Conservation (phyloP, 2,797 vertebrate species). For the Enteromius paludinosus region DNA sequence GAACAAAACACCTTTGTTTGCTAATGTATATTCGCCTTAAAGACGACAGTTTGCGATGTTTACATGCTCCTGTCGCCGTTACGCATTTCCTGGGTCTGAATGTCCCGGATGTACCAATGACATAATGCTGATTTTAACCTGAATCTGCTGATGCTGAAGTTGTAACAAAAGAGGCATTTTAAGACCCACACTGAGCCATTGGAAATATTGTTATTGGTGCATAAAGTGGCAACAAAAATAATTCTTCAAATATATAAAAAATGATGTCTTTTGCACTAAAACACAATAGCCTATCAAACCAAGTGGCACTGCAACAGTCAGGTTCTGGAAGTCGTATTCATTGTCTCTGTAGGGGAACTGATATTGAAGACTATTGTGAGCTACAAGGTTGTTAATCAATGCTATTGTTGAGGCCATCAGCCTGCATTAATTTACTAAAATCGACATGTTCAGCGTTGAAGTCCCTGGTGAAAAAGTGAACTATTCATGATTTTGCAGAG, state of each 20-base stretch:
- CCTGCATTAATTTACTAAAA: no score
- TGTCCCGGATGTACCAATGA: constrained; percentile 34
- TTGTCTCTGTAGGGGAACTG: background rate
- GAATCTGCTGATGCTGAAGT: background rate
- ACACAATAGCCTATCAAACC: background rate
- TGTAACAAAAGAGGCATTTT: background rate
- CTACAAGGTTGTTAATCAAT: background rate
- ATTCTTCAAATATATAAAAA: background rate
- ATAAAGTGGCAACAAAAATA: background rate
- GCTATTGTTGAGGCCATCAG: background rate
- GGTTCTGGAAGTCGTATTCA: background rate
- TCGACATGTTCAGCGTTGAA: background rate
- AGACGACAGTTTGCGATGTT: constrained; percentile 22
- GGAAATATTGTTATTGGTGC: background rate
- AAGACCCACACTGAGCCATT: no score
- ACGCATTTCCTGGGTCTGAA: constrained; percentile 39
- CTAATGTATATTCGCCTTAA: background rate
- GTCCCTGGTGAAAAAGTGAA: background rate
- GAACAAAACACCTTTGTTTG: background rate
- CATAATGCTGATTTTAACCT: constrained; percentile 29
- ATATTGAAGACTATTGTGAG: background rate
- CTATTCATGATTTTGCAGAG: background rate
- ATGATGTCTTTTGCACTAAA: background rate
- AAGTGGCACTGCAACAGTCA: background rate
- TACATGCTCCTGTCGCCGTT: constrained; percentile 25